Conservation (phyloP, 2,113 vertebrate genomes). For the Charina bottae region DNA sequence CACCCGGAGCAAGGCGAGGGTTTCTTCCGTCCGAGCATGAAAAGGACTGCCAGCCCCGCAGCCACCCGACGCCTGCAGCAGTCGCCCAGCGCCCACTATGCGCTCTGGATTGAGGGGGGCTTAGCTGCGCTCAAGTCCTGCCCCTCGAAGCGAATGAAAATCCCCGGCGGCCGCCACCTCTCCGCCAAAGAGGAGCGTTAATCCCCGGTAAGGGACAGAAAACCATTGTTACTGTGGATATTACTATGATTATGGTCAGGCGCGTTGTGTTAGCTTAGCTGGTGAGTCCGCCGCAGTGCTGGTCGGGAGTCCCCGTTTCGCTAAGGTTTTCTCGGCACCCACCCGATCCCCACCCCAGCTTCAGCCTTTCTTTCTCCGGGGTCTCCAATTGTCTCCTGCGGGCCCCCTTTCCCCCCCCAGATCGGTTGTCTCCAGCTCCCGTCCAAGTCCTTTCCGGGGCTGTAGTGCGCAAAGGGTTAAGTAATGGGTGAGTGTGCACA, state of each 20-base stretch:
- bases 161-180: slow-evolving; percentile 61
- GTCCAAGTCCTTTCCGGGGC: not conserved
- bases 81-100: slow-evolving; percentile 76
- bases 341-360: not conserved
- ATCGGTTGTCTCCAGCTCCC: not conserved
- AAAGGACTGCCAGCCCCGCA: slow-evolving; percentile 80
- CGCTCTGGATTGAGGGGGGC: slow-evolving; percentile 73
- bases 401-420: not conserved
- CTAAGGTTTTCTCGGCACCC: no score
- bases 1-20: slow-evolving; percentile 73
- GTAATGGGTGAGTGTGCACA: not conserved
- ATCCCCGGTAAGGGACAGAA: slow-evolving; percentile 76
- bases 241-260: not conserved
- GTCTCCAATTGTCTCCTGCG: no score
- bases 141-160: slow-evolving; percentile 75
- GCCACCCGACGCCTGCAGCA: slow-evolving; percentile 72
- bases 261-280: not conserved
- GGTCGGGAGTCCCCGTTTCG: not conserved
- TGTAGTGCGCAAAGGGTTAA: not conserved
- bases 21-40: slow-evolving; percentile 80
- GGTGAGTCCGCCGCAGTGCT: not conserved
- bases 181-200: slow-evolving; percentile 72
- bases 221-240: no score
- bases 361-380: not conserved
- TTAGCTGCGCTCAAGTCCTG: slow-evolving; percentile 63